A percentile compares a stretch with the other conserved stretches of the same genome.
Conservation (phyloP, 2,113 vertebrate genomes). For the Vulpes lagopus region DNA sequence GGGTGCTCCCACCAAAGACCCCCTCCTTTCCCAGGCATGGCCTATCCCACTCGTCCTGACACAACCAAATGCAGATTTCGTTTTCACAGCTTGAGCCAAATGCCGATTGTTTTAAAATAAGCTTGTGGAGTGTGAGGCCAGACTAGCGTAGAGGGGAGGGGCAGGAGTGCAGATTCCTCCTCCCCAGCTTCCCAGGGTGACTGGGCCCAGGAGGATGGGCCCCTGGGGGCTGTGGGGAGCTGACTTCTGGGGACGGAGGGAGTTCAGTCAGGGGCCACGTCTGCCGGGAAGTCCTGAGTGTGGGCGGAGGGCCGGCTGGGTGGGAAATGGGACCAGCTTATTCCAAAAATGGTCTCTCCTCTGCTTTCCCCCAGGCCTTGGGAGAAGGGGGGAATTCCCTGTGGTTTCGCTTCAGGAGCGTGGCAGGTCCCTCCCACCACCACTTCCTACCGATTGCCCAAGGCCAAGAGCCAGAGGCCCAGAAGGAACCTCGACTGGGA, state of each 20-base stretch:
- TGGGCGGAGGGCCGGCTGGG: neutral
- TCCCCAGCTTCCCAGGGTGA: neutral
- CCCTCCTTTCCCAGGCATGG: neutral
- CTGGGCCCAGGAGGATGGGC: rapidly evolving
- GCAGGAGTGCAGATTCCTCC: rapidly evolving
- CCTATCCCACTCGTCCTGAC: neutral
- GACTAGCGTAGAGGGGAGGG: neutral
- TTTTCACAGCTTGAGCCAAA: slow-evolving; percentile 11
- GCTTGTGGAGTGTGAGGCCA: neutral
- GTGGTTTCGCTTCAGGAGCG: too few relatives aligned
- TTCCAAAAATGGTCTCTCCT: neutral
- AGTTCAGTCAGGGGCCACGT: neutral
- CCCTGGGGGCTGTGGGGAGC: rapidly evolving
- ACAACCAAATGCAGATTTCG: neutral
- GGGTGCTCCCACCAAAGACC: rapidly evolving
- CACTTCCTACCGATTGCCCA: neutral
- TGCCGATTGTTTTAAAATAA: slow-evolving; percentile 47
- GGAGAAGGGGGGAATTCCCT: neutral
- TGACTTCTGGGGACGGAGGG: too few relatives aligned
- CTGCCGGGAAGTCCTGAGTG: neutral
- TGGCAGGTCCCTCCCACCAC: neutral
- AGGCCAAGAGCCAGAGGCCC: neutral
- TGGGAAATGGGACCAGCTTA: neutral
- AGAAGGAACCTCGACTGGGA: neutral
- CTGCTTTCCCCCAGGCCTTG: rapidly evolving